Evolutionary conservation across 2,113 vertebrate genomes (phyloP), one percentile per base, ranked within the genome.

Genomic region (Capreolus pygargus): DNA sequence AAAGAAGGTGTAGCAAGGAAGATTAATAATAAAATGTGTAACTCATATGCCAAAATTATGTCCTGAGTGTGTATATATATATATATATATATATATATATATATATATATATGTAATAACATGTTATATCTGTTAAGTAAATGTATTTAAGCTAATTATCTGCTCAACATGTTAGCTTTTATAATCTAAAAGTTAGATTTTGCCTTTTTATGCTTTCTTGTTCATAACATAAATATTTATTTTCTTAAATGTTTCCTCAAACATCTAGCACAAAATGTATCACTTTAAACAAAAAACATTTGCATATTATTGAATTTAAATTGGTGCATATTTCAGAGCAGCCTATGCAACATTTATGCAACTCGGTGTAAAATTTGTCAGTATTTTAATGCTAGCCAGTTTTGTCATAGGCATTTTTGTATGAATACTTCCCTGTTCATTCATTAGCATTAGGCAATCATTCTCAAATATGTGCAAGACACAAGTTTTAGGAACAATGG

Each of bases 231-330:
- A 86, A 95, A 78, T 60, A 84, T 96, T 91, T 93, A 89, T 95
- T 98, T 87, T 92, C 52, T 94, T 92, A 92, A 94, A 87, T 87
- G 36, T 94, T 92, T 90, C 28, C 67, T 92, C 39, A 58, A 86
- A 93, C 21, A 96, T 86, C 58, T 50, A 91, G 45, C 15, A 94
- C 94, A 86, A 95, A 93, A 92, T 50, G 47, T 58, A 85, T 90
- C 11, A 94, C 10, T 94, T 94, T 83, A 96, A 94, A 87, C 23
- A 58, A 94, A 94, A 70, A 92, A 61, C 16, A 79, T 86, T 95
- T 91, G 39, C 21, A 79, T 13, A 60, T 91, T 91, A 92, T 86
- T 95, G 74, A 93, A 97, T 96, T 96, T 91, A 97, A 96, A 64
- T 95, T 85, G 58, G 47, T n/a, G 16, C 3, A 67, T 91, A 91